Evolutionary conservation across 2,797 vertebrate genomes (phyloP).

Genomic region (Sebastes taczanowskii): DNA sequence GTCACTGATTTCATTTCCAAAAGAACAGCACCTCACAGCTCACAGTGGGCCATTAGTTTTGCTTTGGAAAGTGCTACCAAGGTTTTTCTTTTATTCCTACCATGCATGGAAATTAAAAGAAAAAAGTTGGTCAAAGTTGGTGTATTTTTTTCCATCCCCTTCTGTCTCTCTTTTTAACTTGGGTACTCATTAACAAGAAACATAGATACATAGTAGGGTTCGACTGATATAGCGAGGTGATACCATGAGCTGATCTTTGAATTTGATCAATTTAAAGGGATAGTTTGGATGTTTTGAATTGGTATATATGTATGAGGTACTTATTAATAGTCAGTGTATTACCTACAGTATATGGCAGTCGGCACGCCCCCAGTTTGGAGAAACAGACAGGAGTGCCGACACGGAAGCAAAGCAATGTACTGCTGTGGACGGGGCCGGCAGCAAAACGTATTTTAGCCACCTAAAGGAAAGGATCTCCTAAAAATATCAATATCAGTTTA

Average conservation of each 20-base stretch:
- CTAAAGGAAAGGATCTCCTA: not conserved
- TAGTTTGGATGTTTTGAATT: too few species aligned
- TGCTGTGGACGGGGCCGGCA: not conserved
- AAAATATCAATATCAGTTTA: not conserved
- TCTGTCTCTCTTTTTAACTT: not conserved
- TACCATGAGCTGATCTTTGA: not conserved
- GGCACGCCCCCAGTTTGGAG: not conserved
- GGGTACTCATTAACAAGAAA: not conserved
- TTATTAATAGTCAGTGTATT: not conserved
- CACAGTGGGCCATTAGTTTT: constrained; percentile 28
- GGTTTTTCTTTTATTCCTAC: constrained; percentile 45
- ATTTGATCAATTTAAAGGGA: not conserved
- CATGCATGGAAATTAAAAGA: constrained; percentile 50
- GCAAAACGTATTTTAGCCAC: not conserved
- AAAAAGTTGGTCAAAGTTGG: constrained; percentile 15
- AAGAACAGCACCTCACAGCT: constrained; percentile 38
- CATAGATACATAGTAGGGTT: not conserved
- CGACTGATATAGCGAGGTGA: not conserved
- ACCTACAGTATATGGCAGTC: fast-evolving
- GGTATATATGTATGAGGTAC: not conserved
- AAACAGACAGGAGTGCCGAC: not conserved
- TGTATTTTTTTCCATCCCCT: constrained; percentile 13
- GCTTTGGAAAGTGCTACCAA: constrained; percentile 47
- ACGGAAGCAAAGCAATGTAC: not conserved
- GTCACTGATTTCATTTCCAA: constrained; percentile 40